phyloP scores from a whole-genome alignment of 2,113 vertebrate species.

The Carassius gibelio region DNA sequence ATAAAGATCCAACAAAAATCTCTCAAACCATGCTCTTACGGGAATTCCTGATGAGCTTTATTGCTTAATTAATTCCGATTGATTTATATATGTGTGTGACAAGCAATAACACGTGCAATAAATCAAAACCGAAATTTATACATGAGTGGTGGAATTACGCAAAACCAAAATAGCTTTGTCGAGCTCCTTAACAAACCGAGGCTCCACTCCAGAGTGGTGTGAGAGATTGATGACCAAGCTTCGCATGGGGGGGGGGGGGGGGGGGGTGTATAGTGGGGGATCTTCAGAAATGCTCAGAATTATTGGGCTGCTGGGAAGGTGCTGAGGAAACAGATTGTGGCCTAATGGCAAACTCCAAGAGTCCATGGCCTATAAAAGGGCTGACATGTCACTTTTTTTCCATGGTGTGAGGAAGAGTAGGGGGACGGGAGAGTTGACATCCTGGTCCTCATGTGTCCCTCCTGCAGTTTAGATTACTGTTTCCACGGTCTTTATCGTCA shows the following conservation, averaged over 20 bases:
- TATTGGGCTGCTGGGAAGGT: slow-evolving; percentile 50
- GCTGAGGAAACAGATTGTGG: slow-evolving; percentile 50
- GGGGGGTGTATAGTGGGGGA: slow-evolving; percentile 9
- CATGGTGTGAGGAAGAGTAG: neutral
- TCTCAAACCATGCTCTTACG: slow-evolving; percentile 26
- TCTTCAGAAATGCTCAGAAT: slow-evolving; percentile 45
- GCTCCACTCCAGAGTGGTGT: slow-evolving; percentile 45
- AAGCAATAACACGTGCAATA: slow-evolving; percentile 50
- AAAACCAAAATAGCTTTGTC: slow-evolving; percentile 52
- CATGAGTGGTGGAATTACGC: slow-evolving; percentile 36
- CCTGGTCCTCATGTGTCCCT: slow-evolving; percentile 40
- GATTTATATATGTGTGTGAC: slow-evolving; percentile 51
- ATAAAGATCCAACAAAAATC: neutral
- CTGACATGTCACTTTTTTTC: slow-evolving; percentile 48
- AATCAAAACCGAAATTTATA: slow-evolving; percentile 47
- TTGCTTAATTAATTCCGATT: slow-evolving; percentile 40
- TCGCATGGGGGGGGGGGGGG: slow-evolving; percentile 5
- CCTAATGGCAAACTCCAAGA: slow-evolving; percentile 28
- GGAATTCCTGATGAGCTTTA: slow-evolving; percentile 44
- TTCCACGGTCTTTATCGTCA: slow-evolving; percentile 55
- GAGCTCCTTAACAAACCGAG: slow-evolving; percentile 53
- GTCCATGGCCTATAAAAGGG: slow-evolving; percentile 50
- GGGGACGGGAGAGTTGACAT: slow-evolving; percentile 47
- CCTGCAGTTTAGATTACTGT: slow-evolving; percentile 38
- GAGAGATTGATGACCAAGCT: slow-evolving; percentile 57